Evolutionary conservation across 2,113 vertebrate species (phyloP).

Genomic region (Chloebia gouldiae): DNA sequence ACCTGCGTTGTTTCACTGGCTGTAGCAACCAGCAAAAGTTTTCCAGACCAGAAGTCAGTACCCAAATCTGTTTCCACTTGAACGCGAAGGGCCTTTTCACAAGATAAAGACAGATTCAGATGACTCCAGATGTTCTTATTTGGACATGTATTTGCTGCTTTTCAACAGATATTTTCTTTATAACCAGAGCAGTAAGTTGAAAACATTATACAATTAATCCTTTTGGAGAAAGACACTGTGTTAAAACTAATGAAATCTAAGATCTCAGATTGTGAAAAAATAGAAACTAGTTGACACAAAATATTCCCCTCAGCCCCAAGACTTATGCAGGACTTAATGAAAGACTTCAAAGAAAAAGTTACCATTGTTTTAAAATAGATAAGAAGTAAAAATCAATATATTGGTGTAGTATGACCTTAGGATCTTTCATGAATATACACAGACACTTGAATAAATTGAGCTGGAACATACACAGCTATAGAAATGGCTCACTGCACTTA

Average conservation of each 20-base stretch:
- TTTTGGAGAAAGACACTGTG: background rate
- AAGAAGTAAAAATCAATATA: background rate
- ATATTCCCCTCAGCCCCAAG: background rate
- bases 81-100: background rate
- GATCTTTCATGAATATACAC: background rate
- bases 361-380: background rate
- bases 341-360: background rate
- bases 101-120: background rate
- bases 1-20: background rate
- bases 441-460: background rate
- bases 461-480: background rate
- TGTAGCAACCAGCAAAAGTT: background rate
- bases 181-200: background rate
- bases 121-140: background rate
- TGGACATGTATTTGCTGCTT: background rate
- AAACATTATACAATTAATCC: background rate
- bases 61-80: background rate
- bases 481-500: background rate
- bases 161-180: background rate
- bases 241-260: background rate
- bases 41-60: background rate
- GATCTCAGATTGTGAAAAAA: background rate
- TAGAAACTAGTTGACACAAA: background rate
- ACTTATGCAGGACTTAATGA: background rate
- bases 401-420: background rate